Conservation (phyloP, 2,888 invertebrate genomes). For the Entomobrya proxima region DNA sequence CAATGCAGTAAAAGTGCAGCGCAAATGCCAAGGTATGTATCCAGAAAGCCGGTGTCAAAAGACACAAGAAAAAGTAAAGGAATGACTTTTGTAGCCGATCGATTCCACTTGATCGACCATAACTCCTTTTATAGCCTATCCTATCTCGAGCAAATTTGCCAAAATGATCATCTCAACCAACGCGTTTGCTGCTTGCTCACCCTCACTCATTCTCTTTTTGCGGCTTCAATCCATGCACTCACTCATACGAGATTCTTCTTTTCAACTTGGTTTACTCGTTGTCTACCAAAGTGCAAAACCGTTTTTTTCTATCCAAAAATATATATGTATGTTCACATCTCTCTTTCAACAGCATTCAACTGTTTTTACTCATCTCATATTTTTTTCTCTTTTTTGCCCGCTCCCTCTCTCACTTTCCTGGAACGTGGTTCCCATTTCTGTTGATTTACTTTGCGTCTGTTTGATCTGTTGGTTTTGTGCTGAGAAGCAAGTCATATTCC, state of each 20-base stretch:
- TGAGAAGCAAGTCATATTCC: neutral
- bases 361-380: neutral
- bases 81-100: slow-evolving; percentile 59
- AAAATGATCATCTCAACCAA: slow-evolving; percentile 72
- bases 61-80: slow-evolving; percentile 47
- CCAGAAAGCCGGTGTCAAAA: slow-evolving; percentile 44
- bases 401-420: neutral
- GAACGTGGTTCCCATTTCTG: slow-evolving; percentile 59
- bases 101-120: slow-evolving; percentile 72
- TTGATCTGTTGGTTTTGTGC: slow-evolving; percentile 57
- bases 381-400: slow-evolving; percentile 20
- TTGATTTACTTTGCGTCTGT: slow-evolving; percentile 68
- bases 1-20: too few relatives aligned
- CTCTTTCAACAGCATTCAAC: neutral
- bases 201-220: slow-evolving; percentile 67
- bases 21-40: too few relatives aligned
- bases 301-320: neutral
- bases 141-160: slow-evolving; percentile 75
- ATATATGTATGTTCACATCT: neutral
- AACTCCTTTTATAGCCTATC: slow-evolving; percentile 73
- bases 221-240: neutral
- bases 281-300: neutral
- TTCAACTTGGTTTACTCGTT: slow-evolving; percentile 34
- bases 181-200: slow-evolving; percentile 47
- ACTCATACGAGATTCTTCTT: slow-evolving; percentile 43